These are phyloP conservation scores for Bicyclus anynana DNA, from an alignment of 1,140 invertebrate genomes.

Conservation along the genomic window DNA sequence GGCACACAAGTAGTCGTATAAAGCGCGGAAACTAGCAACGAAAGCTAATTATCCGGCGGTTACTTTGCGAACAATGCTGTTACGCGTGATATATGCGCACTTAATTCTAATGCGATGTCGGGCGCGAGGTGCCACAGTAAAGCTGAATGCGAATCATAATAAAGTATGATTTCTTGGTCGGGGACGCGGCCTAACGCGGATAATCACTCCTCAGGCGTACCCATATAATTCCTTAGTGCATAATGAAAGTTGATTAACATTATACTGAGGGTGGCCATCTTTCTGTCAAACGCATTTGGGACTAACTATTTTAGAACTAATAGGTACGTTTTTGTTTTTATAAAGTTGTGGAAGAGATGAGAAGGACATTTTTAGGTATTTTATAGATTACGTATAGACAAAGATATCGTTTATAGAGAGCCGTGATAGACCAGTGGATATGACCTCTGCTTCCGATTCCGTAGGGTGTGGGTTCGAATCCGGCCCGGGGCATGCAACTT, in stretches of 20 bases:
- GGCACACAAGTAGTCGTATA: conserved; percentile 7
- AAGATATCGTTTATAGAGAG: no score
- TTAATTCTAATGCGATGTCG: conserved; percentile 66
- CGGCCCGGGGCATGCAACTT: no score
- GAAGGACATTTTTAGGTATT: no score
- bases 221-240: conserved; percentile 76
- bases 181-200: conserved; percentile 66
- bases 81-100: conserved; percentile 64
- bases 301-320: neutral
- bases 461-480: no score
- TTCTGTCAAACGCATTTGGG: neutral
- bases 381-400: no score
- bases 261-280: conserved; percentile 24
- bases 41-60: conserved; percentile 54
- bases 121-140: conserved; percentile 55
- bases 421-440: no score
- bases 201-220: conserved; percentile 75
- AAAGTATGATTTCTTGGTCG: conserved; percentile 76
- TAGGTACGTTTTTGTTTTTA: neutral
- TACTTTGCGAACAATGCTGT: conserved; percentile 54
- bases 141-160: conserved; percentile 64
- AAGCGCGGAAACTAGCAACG: conserved; percentile 36
- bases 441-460: no score
- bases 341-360: no score
- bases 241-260: conserved; percentile 77